Conservation (phyloP, 2,113 vertebrate species). For the Pomatostomus ruficeps region DNA sequence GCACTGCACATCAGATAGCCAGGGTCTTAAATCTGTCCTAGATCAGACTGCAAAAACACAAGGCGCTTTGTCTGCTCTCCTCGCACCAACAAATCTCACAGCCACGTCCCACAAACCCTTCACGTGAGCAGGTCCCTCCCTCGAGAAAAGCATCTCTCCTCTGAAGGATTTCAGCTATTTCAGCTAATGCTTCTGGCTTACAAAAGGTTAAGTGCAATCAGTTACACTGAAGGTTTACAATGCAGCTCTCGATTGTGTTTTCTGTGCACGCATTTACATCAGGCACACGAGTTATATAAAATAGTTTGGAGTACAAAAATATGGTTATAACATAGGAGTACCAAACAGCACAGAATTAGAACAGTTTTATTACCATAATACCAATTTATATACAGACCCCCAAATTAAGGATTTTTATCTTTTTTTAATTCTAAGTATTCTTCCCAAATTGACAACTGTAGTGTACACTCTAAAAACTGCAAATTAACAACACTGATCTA, state of each 20-base stretch:
- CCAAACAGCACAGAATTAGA: conserved; percentile 71
- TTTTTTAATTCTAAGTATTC: conserved; percentile 21
- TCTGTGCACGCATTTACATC: conserved; percentile 36
- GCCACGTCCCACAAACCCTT: conserved; percentile 46
- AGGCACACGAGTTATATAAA: conserved; percentile 58
- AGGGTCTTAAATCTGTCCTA: not conserved
- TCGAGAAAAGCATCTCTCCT: conserved; percentile 32
- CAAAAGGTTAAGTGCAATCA: conserved; percentile 57
- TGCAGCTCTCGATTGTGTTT: conserved; percentile 31
- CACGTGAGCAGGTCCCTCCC: not conserved
- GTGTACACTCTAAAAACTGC: conserved; percentile 53
- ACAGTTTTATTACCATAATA: conserved; percentile 69
- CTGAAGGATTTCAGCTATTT: conserved; percentile 41
- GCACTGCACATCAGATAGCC: conserved; percentile 45
- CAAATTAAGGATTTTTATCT: conserved; percentile 30
- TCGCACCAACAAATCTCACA: conserved; percentile 1
- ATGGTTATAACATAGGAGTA: conserved; percentile 68
- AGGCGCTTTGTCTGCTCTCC: not conserved
- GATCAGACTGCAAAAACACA: not conserved
- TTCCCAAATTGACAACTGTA: conserved; percentile 57
- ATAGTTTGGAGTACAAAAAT: conserved; percentile 71
- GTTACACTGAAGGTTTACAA: conserved; percentile 51
- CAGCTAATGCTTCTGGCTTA: conserved; percentile 51
- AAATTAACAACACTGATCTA: conserved; percentile 54
- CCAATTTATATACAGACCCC: conserved; percentile 70